phyloP scores from a whole-genome alignment of 1,140 invertebrate species.

The Gonatopus flavifemur region DNA sequence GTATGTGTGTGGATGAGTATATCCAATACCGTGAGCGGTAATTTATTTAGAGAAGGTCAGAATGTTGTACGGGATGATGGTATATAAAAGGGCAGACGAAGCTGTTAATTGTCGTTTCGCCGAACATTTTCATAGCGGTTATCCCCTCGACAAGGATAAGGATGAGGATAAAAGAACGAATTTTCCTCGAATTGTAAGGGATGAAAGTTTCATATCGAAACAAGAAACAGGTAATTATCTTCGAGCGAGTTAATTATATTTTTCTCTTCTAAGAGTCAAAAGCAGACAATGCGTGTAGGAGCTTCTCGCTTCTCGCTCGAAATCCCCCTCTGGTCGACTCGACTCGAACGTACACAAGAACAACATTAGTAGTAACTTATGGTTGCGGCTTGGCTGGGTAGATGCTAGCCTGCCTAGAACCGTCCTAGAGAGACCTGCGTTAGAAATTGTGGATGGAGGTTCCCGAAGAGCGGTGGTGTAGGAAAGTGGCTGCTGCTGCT shows the following conservation, averaged over 20 bases:
- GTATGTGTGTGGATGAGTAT: background rate
- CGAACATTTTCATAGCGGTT: constrained; percentile 11
- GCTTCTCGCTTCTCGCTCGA: too few relatives aligned
- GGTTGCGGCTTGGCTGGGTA: constrained; percentile 46
- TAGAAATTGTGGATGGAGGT: constrained; percentile 15
- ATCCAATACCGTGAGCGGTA: constrained; percentile 31
- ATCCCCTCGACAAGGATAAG: too few relatives aligned
- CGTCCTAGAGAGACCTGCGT: too few relatives aligned
- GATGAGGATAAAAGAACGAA: too few relatives aligned
- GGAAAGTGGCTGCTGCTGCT: constrained; percentile 19
- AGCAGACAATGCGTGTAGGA: too few relatives aligned
- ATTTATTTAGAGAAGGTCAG: constrained; percentile 50
- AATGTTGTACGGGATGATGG: constrained; percentile 7
- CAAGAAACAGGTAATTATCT: too few relatives aligned
- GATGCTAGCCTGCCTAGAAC: too few relatives aligned
- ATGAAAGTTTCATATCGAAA: too few relatives aligned
- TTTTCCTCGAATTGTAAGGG: too few relatives aligned
- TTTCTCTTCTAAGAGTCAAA: too few relatives aligned
- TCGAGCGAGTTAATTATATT: too few relatives aligned
- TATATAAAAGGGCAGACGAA: constrained; percentile 45
- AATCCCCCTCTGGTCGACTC: background rate
- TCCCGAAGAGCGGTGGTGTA: constrained; percentile 19
- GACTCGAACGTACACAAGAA: constrained; percentile 44
- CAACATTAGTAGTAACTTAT: constrained; percentile 57
- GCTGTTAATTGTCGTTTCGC: constrained; percentile 48